Percentiles rank a stretch among this genome's conserved stretches.
Evolutionary conservation across 2,888 invertebrate genomes (phyloP).

Genomic region (Cetonia aurata): DNA sequence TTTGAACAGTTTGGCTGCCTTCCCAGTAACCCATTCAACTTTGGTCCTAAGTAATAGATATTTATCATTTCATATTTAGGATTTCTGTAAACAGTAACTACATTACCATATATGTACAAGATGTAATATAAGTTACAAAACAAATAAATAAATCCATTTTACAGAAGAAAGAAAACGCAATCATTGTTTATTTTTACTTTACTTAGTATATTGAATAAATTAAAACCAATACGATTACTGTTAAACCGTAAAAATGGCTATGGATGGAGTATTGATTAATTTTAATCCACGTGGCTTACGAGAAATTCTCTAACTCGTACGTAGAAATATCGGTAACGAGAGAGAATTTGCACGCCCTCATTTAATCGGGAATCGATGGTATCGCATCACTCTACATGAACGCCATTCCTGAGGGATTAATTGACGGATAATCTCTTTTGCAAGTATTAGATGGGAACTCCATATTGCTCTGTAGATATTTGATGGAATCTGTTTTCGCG

Average conservation of each 20-base stretch:
- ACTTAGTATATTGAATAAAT: neutral
- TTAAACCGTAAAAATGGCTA: neutral
- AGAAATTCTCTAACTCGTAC: constrained; percentile 5
- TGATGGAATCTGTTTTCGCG: constrained; percentile 24
- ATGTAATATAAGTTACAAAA: too few relatives aligned
- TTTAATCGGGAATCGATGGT: neutral
- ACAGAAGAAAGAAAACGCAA: too few relatives aligned
- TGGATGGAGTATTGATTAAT: neutral
- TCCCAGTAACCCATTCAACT: too few relatives aligned
- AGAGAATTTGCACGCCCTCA: neutral
- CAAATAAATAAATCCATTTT: too few relatives aligned
- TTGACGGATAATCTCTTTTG: constrained; percentile 2
- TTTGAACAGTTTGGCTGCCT: too few relatives aligned
- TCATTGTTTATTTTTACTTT: too few relatives aligned
- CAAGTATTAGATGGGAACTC: neutral
- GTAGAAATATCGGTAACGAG: neutral
- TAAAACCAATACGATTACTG: neutral
- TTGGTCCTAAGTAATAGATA: too few relatives aligned
- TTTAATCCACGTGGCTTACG: neutral
- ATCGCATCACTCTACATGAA: too few relatives aligned
- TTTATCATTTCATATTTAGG: too few relatives aligned
- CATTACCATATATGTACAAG: too few relatives aligned
- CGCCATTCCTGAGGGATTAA: too few relatives aligned
- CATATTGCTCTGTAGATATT: constrained; percentile 28
- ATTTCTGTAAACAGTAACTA: too few relatives aligned